Conservation (phyloP, 2,797 vertebrate species). For the Otus scops region DNA sequence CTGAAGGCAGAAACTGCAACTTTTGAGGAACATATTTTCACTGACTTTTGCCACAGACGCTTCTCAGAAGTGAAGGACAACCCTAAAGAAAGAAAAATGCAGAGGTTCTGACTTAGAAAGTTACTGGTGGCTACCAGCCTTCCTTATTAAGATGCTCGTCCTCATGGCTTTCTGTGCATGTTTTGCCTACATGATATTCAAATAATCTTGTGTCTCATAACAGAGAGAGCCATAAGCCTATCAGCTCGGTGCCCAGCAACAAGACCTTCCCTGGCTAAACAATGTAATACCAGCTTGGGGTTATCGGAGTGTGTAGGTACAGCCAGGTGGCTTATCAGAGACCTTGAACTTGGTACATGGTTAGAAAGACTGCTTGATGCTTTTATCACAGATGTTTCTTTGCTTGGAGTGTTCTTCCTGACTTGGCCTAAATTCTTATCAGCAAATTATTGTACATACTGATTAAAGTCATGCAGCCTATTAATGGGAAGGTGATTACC, state of each 20-base stretch:
- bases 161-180: background rate
- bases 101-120: background rate
- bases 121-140: background rate
- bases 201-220: background rate
- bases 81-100: background rate
- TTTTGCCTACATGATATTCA: background rate
- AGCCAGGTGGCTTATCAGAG: conserved; percentile 66
- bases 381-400: conserved; percentile 66
- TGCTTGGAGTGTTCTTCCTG: conserved; percentile 13
- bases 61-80: background rate
- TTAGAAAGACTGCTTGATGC: conserved; percentile 41
- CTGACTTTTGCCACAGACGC: background rate
- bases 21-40: background rate
- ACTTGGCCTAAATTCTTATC: conserved; percentile 33
- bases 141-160: background rate
- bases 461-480: background rate
- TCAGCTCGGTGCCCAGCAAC: conserved; percentile 35
- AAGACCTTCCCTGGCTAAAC: conserved; percentile 54
- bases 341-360: conserved; percentile 61
- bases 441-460: background rate
- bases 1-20: background rate
- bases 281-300: conserved; percentile 64
- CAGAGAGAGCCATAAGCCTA: background rate
- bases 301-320: conserved; percentile 34
- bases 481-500: background rate